Conservation (phyloP, 1,140 invertebrate species). For the Drosophila ficusphila region DNA sequence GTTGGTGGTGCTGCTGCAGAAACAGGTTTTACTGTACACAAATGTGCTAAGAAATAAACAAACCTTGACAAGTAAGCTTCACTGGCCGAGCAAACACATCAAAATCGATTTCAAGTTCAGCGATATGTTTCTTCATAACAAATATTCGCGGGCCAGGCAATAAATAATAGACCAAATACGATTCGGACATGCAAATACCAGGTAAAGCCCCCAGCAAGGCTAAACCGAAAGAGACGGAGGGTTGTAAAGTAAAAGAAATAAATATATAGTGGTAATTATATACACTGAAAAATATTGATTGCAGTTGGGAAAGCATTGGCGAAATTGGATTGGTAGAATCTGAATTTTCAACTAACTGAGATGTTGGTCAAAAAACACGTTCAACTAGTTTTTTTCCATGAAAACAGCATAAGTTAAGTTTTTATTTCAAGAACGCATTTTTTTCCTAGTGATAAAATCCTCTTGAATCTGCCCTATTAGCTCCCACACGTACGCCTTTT, state of each 20-base stretch:
- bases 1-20: conserved; percentile 21
- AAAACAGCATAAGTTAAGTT: too few relatives aligned
- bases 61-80: conserved; percentile 55
- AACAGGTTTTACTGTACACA: conserved; percentile 62
- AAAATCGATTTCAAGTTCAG: conserved; percentile 80
- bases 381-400: too few relatives aligned
- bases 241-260: background rate
- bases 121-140: conserved; percentile 54
- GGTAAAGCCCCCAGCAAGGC: conserved; percentile 19
- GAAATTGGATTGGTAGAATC: background rate
- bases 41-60: conserved; percentile 74
- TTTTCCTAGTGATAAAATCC: conserved; percentile 19
- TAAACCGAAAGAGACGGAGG: background rate
- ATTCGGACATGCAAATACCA: conserved; percentile 51
- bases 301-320: too few relatives aligned
- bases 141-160: conserved; percentile 46
- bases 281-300: background rate
- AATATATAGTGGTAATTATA: background rate
- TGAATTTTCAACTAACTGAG: too few relatives aligned
- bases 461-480: conserved; percentile 31
- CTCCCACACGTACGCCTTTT: conserved; percentile 54
- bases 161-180: conserved; percentile 58
- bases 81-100: conserved; percentile 48
- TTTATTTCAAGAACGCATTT: background rate
- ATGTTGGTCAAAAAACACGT: too few relatives aligned